Evolutionary conservation across 2,113 vertebrate species (phyloP), one percentile per base, ranked within the genome.

Genomic region (Corythoichthys haematopterus): DNA sequence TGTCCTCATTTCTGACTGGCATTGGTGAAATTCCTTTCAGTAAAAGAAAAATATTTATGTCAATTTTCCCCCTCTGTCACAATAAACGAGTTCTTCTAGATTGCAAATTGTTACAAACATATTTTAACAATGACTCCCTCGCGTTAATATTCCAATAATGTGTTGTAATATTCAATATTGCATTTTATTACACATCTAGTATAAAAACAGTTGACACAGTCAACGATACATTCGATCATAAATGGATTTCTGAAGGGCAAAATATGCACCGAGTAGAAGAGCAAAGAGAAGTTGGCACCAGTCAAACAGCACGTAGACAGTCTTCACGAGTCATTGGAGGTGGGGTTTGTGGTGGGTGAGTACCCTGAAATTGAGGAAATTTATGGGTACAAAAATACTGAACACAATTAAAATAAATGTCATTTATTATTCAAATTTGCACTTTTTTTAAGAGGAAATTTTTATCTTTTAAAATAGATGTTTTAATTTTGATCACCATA

Each of bases 231-330:
- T 12, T 62, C 20, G n/a, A 46, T 28, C 10, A 33, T 40, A 66
- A 37, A 37, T 9, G 2, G 36, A 45, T 46, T 36, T 46, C 2
- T 78, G 66, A 62, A 52, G 58, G 68, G 64, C 68, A 51, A 46
- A 35, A 68, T 60, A 67, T 58, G 64, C 58, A 36, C 59, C 63
- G 72, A 59, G 70, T 59, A 64, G 59, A 40, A 40, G 62, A 58
- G 66, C 69, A 72, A 72, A 60, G 28, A 71, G 43, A 65, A 74
- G 46, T 71, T 74, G 80, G 81, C 79, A 78, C 70, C 77, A 73
- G 76, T 71, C 65, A 43, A 66, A 46, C 66, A 52, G 80, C 87
- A 90, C 85, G 87, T 86, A 87, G 80, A 70, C 87, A 85, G 69
- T 80, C 81, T 74, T 78, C 78, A 78, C 37, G 46, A 71, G 59